phyloP scores from a whole-genome alignment of 2,888 invertebrate genomes.

The Iphiclides podalirius region DNA sequence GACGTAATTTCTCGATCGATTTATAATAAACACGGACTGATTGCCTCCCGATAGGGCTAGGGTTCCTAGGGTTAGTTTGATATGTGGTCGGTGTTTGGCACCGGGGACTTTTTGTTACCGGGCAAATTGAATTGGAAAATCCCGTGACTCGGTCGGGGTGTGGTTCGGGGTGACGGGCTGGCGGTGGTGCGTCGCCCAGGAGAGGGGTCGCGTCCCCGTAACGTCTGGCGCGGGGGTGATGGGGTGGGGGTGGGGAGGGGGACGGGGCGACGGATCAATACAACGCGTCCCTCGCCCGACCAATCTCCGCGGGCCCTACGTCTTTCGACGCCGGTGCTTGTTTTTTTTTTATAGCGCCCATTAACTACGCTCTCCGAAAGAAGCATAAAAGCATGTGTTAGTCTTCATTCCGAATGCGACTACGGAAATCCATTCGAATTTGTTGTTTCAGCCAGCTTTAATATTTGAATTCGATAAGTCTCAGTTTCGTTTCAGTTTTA shows the following conservation, averaged over 20 bases:
- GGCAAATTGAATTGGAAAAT: constrained; percentile 75
- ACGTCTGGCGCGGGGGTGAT: constrained; percentile 62
- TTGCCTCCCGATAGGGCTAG: neutral
- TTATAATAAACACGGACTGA: constrained; percentile 1
- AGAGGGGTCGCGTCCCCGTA: constrained; percentile 60
- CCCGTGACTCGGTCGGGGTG: constrained; percentile 73
- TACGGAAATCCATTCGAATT: constrained; percentile 15
- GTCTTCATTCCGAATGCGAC: no score
- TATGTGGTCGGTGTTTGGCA: constrained; percentile 6
- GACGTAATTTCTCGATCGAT: constrained; percentile 7
- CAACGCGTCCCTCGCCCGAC: constrained; percentile 46
- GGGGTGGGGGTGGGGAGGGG: constrained; percentile 35
- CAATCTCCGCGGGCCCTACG: constrained; percentile 75
- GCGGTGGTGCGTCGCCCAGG: constrained; percentile 34
- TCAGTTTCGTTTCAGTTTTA: constrained; percentile 35
- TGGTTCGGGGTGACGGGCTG: constrained; percentile 37
- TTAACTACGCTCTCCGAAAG: constrained; percentile 72
- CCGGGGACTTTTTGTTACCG: constrained; percentile 40
- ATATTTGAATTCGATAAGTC: no score
- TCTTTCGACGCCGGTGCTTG: constrained; percentile 77
- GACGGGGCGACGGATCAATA: constrained; percentile 37
- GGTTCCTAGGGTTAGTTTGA: no score
- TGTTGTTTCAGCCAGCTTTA: constrained; percentile 32
- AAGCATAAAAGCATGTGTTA: constrained; percentile 74
- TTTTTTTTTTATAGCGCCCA: constrained; percentile 74